Conservation (phyloP, 1,140 invertebrate genomes). For the Muscidifurax raptorellus region DNA sequence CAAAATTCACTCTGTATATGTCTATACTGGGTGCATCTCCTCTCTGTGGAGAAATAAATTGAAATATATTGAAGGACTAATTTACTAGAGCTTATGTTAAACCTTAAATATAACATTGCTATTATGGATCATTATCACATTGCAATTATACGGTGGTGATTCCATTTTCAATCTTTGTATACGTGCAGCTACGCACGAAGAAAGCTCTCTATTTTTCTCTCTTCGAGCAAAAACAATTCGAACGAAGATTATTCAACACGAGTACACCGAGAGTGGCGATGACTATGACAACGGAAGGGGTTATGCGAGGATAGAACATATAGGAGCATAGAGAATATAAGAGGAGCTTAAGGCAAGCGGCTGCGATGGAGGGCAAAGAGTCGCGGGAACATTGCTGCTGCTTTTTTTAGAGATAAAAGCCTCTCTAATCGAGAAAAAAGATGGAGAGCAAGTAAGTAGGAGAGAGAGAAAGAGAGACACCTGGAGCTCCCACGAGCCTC, state of each 20-base stretch:
- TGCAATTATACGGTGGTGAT: no score
- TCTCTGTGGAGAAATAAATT: no score
- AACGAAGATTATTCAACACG: conserved; percentile 19
- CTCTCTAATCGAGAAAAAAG: neutral
- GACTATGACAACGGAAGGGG: neutral
- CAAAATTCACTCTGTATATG: no score
- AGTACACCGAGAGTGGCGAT: neutral
- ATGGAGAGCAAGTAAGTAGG: neutral
- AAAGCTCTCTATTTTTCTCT: neutral
- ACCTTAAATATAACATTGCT: no score
- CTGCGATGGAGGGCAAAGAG: neutral
- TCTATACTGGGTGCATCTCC: no score
- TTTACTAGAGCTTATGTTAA: no score
- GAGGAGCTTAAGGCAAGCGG: conserved; percentile 20
- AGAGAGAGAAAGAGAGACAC: neutral
- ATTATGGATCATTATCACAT: no score
- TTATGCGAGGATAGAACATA: neutral
- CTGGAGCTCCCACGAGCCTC: conserved; percentile 1
- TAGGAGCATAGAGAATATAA: neutral
- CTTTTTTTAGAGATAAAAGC: conserved; percentile 21
- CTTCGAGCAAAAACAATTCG: neutral
- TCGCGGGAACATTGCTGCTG: neutral
- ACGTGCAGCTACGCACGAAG: neutral
- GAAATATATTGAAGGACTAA: no score
- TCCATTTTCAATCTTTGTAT: no score